Evolutionary conservation across 2,888 invertebrate genomes (phyloP).

Genomic region (Oeneis ivallda): DNA sequence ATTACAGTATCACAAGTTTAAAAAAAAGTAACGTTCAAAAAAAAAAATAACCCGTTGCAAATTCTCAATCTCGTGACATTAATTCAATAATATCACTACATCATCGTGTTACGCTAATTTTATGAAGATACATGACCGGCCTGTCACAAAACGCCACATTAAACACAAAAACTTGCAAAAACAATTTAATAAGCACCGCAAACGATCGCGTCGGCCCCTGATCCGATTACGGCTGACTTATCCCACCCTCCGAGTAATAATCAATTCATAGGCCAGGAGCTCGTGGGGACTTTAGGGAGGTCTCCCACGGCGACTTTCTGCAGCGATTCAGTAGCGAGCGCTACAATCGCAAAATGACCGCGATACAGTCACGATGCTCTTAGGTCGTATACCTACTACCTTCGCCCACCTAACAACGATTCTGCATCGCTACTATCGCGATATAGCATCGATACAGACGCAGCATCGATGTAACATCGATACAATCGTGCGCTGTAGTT

Average conservation of each 20-base stretch:
- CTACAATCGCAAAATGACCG: too few relatives aligned
- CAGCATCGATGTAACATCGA: too few relatives aligned
- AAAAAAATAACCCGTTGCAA: conserved; percentile 21
- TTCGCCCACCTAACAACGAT: too few relatives aligned
- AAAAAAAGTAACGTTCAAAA: neutral
- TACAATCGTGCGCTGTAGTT: too few relatives aligned
- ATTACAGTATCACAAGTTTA: neutral
- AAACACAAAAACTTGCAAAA: conserved; percentile 41
- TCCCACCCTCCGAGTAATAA: conserved; percentile 65
- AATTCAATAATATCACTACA: conserved; percentile 11
- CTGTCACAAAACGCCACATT: conserved; percentile 33
- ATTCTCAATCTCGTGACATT: neutral
- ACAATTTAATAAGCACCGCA: conserved; percentile 47
- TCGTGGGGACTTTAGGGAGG: neutral
- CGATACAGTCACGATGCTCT: too few relatives aligned
- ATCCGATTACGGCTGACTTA: conserved; percentile 70
- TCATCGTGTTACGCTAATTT: conserved; percentile 14
- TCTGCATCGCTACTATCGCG: too few relatives aligned
- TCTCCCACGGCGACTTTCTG: too few relatives aligned
- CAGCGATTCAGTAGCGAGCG: too few relatives aligned
- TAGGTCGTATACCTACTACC: too few relatives aligned
- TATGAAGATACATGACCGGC: conserved; percentile 25
- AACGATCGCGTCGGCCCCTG: conserved; percentile 38
- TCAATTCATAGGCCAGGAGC: conserved; percentile 54
- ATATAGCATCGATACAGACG: too few relatives aligned